Base-by-base conservation (phyloP, 2,888 invertebrate species). In the Cryptocheilus praepositus region DNA sequence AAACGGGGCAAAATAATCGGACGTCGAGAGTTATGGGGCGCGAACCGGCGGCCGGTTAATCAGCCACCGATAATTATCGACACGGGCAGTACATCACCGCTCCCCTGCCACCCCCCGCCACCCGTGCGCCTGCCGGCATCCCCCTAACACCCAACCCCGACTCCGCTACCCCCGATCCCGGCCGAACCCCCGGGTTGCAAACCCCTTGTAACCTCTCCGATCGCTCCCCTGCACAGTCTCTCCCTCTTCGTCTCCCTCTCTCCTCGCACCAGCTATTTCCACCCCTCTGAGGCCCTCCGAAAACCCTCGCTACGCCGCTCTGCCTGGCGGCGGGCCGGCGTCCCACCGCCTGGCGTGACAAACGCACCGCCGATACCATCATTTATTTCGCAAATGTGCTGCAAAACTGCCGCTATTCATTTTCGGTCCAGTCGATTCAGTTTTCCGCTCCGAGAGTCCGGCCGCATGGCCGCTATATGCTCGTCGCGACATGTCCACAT, bases 381-480 rank as follows among this genome's bases (percentile, higher is more conserved):
- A 88, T 89, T 89, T 89, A 88, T 89, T 89, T 87, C 83, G 84
- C 87, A 88, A 89, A 88, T 88, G 86, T 84, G 86, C 85, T 85
- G 87, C 88, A 88, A 88, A 88, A 88, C 87, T 89, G 86, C 87
- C 83, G 87, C 88, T 88, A 89, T 89, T 89, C 88, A 89, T 89
- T 89, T 88, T 85, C 87, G 83, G 84, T 82, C 82, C 83, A 83
- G 85, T 83, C 86, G 86, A 86, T 87, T 87, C 86, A 86, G 86
- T 87, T 86, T 86, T 84, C 83, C 84, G 82, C 83, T 83, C 81
- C 79, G 83, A 81, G 82, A 82, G 83, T 81, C 79, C 73, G 74
- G 77, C 76, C 79, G 36, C 36, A 36, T 36, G 36, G 11, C 36
- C 36, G 36, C 36, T 11, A 36, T 11, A 36, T 11, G 36, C 13